phyloP scores from a whole-genome alignment of 30 jellyfish, hydroid and myxozoan genomes.

The Turritopsis dohrnii region DNA sequence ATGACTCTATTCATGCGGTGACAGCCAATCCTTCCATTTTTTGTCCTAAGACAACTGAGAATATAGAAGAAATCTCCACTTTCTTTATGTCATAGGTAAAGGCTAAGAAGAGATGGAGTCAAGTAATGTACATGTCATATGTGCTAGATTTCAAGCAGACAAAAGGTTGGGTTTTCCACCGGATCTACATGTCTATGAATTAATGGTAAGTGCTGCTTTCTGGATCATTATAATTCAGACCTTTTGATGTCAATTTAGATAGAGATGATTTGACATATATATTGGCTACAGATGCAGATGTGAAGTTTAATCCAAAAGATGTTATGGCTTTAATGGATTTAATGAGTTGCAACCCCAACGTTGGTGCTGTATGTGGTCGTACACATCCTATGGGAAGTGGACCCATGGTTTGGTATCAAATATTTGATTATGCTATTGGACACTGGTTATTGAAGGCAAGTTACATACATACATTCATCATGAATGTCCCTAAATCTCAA shows the following conservation, averaged over 20 bases:
- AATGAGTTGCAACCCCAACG: constrained; percentile 70
- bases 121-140: constrained; percentile 92
- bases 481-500: no score
- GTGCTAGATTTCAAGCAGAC: constrained; percentile 62
- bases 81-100: constrained; percentile 46
- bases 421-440: constrained; percentile 84
- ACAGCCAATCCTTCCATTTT: no score
- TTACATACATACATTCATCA: no score
- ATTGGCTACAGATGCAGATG: constrained; percentile 88
- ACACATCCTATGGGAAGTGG: constrained; percentile 87
- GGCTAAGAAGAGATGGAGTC: constrained; percentile 93
- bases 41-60: no score
- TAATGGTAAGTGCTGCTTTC: neutral
- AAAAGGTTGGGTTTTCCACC: neutral
- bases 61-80: neutral
- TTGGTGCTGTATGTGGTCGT: constrained; percentile 94
- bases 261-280: constrained; percentile 67
- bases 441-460: constrained; percentile 81
- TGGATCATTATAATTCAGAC: neutral
- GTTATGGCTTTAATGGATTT: constrained; percentile 83
- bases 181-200: neutral
- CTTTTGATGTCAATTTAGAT: neutral
- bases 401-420: constrained; percentile 77
- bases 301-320: constrained; percentile 62
- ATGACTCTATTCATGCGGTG: no score